Evolutionary conservation across 2,113 vertebrate genomes (phyloP).

Genomic region (Trematomus loennbergii): DNA sequence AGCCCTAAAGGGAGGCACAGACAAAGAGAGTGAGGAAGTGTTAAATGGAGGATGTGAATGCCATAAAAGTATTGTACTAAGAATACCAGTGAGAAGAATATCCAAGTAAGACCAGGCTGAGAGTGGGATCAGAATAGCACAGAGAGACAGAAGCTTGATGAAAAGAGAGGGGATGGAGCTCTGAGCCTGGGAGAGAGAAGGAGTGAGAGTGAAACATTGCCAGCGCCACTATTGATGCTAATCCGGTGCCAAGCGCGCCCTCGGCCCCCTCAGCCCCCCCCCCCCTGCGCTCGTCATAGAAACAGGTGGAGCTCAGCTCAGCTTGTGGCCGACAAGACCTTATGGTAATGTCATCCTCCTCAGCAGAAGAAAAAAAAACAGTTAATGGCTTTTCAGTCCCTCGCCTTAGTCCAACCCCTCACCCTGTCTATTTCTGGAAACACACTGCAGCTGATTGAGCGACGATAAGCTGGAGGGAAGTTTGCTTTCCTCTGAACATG

Average conservation of each 20-base stretch:
- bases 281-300: constrained; percentile 52
- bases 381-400: constrained; percentile 72
- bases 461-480: constrained; percentile 67
- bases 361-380: constrained; percentile 26
- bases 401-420: constrained; percentile 52
- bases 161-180: constrained; percentile 18
- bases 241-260: constrained; percentile 51
- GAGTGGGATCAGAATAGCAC: constrained; percentile 21
- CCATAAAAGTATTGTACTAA: not conserved
- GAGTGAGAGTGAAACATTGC: constrained; percentile 49
- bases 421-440: constrained; percentile 75
- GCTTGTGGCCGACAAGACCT: constrained; percentile 54
- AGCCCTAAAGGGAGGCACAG: not conserved
- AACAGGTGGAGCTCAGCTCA: constrained; percentile 73
- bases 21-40: not conserved
- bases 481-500: constrained; percentile 51
- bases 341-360: constrained; percentile 70
- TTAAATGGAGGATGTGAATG: not conserved
- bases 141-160: constrained; percentile 7
- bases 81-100: constrained; percentile 22
- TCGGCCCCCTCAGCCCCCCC: not conserved
- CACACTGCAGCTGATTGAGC: constrained; percentile 71
- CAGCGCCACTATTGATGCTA: constrained; percentile 42
- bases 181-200: constrained; percentile 17
- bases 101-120: not conserved